phyloP scores from a whole-genome alignment of 2,888 invertebrate genomes.

The Sclerodermus sp. region DNA sequence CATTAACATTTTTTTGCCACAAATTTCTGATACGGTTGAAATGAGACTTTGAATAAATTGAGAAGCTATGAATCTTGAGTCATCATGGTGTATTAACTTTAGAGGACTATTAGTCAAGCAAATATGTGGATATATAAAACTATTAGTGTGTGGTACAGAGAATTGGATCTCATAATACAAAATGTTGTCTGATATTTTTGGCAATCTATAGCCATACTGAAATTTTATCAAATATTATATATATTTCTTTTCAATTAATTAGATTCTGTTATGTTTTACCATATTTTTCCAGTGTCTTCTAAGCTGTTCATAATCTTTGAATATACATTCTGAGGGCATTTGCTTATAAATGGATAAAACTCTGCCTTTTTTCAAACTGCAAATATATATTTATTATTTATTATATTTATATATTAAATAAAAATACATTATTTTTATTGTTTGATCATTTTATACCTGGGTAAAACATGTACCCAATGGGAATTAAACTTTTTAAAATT shows the following conservation, averaged over 20 bases:
- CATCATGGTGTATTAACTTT: slow-evolving; percentile 19
- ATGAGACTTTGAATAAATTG: slow-evolving; percentile 31
- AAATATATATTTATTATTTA: slow-evolving; percentile 6
- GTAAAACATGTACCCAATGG: slow-evolving; percentile 43
- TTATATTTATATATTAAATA: not conserved
- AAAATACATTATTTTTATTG: slow-evolving; percentile 2
- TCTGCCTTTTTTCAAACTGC: slow-evolving; percentile 41
- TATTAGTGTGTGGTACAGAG: slow-evolving; percentile 21
- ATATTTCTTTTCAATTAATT: too few relatives aligned
- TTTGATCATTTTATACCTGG: slow-evolving; percentile 41
- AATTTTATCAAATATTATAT: slow-evolving; percentile 13
- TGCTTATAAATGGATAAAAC: slow-evolving; percentile 40
- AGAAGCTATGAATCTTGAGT: slow-evolving; percentile 13
- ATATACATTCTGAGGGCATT: slow-evolving; percentile 39
- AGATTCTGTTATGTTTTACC: slow-evolving; percentile 40
- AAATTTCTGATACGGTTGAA: slow-evolving; percentile 25
- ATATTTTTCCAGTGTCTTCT: slow-evolving; percentile 54
- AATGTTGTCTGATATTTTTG: slow-evolving; percentile 34
- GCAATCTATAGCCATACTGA: slow-evolving; percentile 50
- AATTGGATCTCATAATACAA: slow-evolving; percentile 46
- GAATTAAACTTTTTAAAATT: slow-evolving; percentile 24
- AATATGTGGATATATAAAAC: slow-evolving; percentile 42
- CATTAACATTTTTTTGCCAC: too few relatives aligned
- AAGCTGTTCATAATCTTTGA: slow-evolving; percentile 43
- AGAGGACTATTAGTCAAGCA: slow-evolving; percentile 34